A percentile compares a stretch with the other conserved stretches of the same genome.
These are phyloP conservation scores for Urocolius indicus DNA, from an alignment of 2,113 vertebrate species.

Conservation along the genomic window DNA sequence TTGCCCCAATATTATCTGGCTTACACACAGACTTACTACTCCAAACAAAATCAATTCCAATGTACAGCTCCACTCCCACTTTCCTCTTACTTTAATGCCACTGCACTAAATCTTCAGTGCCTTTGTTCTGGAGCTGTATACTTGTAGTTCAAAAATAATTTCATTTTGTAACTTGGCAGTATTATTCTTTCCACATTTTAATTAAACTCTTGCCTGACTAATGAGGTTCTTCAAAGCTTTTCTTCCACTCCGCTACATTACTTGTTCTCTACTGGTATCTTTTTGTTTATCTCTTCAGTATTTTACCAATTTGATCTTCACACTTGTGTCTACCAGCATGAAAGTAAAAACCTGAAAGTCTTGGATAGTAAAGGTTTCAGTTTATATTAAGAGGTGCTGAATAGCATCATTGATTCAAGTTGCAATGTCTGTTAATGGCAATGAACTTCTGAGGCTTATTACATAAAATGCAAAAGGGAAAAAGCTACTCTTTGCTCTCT, in stretches of 20 bases:
- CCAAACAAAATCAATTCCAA: background rate
- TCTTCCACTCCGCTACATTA: fast-evolving
- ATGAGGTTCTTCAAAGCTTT: background rate
- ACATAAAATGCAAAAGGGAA: fast-evolving
- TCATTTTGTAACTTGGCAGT: background rate
- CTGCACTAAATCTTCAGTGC: background rate
- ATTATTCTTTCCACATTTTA: background rate
- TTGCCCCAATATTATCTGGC: background rate
- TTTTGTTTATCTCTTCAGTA: background rate
- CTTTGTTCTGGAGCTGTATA: background rate
- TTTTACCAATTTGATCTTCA: background rate
- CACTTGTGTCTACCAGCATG: background rate
- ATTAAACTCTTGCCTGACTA: background rate
- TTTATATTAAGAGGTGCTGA: background rate
- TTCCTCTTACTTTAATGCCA: background rate
- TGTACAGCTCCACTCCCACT: background rate
- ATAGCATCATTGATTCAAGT: background rate
- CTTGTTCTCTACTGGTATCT: background rate
- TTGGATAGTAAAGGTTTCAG: background rate
- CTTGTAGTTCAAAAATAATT: background rate
- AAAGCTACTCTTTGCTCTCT: background rate
- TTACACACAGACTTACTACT: fast-evolving
- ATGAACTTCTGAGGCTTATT: background rate
- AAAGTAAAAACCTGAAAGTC: background rate
- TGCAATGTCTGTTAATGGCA: background rate